Percentiles rank a stretch among this genome's conserved stretches.
Conservation (phyloP, 2,113 vertebrate genomes). For the Hymenochirus boettgeri region DNA sequence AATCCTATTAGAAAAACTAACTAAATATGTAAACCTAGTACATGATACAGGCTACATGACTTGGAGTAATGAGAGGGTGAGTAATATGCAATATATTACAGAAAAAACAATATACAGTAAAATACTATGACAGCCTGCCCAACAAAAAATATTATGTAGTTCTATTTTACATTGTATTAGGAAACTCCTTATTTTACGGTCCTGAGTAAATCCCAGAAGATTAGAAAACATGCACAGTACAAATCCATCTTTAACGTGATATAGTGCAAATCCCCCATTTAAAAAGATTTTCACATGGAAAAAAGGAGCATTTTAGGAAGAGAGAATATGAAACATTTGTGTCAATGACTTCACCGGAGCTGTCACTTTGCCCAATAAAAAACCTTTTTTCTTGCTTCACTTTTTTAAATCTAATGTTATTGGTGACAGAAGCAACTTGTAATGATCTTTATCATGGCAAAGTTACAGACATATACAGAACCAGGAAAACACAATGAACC, state of each 20-base stretch:
- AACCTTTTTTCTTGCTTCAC: not conserved
- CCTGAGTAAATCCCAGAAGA: not conserved
- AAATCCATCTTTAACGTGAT: slow-evolving; percentile 7
- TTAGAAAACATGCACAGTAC: not conserved
- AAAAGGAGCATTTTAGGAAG: slow-evolving; percentile 1
- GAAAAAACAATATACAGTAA: no score
- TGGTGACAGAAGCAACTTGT: not conserved
- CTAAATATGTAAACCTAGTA: no score
- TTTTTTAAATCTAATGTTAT: not conserved
- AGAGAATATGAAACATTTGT: not conserved
- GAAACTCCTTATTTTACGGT: not conserved
- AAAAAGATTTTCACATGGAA: not conserved
- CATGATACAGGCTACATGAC: no score
- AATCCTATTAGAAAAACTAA: no score
- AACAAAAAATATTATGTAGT: no score
- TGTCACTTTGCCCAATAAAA: not conserved
- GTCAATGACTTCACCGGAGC: slow-evolving; percentile 5
- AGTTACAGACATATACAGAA: not conserved
- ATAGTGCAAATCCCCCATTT: slow-evolving; percentile 2
- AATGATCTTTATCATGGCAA: not conserved
- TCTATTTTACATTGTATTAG: no score
- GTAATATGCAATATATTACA: no score
- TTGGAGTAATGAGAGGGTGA: no score
- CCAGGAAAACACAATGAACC: no score
- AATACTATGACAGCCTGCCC: no score